phyloP scores from a whole-genome alignment of 2,797 vertebrate genomes.

The Tenualosa thibaudeaui region DNA sequence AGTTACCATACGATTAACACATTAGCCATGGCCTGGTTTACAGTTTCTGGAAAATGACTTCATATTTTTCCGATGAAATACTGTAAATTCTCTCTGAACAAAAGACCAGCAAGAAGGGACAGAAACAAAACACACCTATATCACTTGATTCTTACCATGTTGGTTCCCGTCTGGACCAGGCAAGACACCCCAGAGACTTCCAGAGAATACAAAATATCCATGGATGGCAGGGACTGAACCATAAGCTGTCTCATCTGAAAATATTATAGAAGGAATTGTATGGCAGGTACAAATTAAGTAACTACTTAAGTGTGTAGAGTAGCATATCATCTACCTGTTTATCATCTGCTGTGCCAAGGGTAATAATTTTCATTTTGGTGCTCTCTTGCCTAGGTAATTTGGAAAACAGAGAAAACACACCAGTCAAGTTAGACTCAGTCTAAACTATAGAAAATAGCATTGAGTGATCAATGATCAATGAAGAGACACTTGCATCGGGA shows the following conservation, averaged over 20 bases:
- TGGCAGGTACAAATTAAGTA: not conserved
- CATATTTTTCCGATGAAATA: not conserved
- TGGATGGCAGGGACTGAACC: constrained; percentile 84
- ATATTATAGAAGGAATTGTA: constrained; percentile 26
- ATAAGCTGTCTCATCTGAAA: constrained; percentile 80
- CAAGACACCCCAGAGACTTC: constrained; percentile 84
- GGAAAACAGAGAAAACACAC: constrained; percentile 42
- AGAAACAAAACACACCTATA: too few species aligned
- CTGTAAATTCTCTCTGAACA: too few species aligned
- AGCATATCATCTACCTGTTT: constrained; percentile 70
- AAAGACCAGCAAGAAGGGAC: too few species aligned
- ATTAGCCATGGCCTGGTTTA: too few species aligned
- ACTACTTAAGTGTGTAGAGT: not conserved
- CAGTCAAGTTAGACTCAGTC: not conserved
- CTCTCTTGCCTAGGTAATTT: constrained; percentile 76
- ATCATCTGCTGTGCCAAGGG: constrained; percentile 71
- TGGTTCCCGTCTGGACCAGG: constrained; percentile 84
- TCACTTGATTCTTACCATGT: constrained; percentile 67
- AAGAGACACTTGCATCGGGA: constrained; percentile 68
- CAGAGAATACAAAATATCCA: constrained; percentile 86
- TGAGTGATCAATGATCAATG: not conserved
- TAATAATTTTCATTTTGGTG: constrained; percentile 84
- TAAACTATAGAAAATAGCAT: not conserved
- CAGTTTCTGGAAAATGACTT: too few species aligned
- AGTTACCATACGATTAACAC: too few species aligned